Percentiles rank a stretch among this genome's conserved stretches.
Conservation (phyloP, 2,113 vertebrate genomes). For the Pantherophis guttatus region DNA sequence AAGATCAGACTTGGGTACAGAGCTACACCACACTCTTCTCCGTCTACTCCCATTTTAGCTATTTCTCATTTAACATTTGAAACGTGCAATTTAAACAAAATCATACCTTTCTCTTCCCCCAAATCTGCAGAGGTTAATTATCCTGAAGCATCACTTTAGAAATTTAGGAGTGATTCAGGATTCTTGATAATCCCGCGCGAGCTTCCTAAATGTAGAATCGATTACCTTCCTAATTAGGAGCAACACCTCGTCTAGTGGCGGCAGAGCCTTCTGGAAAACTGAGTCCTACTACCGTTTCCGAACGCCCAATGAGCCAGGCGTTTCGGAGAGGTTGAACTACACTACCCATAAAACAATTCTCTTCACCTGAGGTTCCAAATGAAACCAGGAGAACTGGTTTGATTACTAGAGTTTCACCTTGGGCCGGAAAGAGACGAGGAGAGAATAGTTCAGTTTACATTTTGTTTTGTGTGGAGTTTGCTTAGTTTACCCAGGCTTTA, state of each 20-base stretch:
- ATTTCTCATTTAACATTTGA: background rate
- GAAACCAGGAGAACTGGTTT: constrained; percentile 60
- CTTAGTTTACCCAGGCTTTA: background rate
- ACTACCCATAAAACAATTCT: constrained; percentile 64
- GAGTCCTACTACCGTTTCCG: constrained; percentile 47
- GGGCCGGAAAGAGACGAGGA: constrained; percentile 22
- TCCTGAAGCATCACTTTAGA: constrained; percentile 19
- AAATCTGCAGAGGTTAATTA: constrained; percentile 12
- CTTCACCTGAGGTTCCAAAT: constrained; percentile 50
- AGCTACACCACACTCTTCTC: background rate
- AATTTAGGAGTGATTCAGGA: constrained; percentile 18
- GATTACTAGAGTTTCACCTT: constrained; percentile 57
- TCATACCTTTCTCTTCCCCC: constrained; percentile 19
- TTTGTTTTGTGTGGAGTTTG: background rate
- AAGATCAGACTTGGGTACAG: background rate
- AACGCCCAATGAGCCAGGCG: background rate
- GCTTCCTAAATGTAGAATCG: background rate
- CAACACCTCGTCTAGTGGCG: constrained; percentile 30
- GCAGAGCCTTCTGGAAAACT: constrained; percentile 57
- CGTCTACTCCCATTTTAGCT: background rate
- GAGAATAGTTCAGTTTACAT: background rate
- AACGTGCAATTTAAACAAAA: background rate
- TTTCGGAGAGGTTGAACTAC: constrained; percentile 54
- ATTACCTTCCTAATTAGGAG: constrained; percentile 3
- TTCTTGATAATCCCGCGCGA: background rate